Evolutionary conservation across 2,113 vertebrate species (phyloP).

Genomic region (Larimichthys polyactis): DNA sequence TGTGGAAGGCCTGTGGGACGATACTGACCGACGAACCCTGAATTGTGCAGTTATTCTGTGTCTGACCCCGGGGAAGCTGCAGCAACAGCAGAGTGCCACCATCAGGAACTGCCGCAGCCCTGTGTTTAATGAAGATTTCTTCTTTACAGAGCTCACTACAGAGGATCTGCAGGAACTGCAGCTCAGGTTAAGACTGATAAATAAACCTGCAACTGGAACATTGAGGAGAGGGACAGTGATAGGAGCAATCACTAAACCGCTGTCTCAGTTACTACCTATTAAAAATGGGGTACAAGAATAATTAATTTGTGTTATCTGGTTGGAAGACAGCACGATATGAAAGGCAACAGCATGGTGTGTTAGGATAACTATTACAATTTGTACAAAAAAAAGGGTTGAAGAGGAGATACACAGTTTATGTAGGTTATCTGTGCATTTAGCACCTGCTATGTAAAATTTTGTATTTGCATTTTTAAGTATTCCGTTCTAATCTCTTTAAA

Average conservation of each 20-base stretch:
- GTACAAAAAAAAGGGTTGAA: neutral
- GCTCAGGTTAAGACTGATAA: constrained; percentile 80
- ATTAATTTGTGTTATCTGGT: neutral
- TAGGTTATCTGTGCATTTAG: neutral
- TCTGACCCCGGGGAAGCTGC: constrained; percentile 81
- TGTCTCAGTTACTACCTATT: constrained; percentile 72
- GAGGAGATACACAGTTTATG: neutral
- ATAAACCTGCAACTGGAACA: constrained; percentile 68
- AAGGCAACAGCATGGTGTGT: neutral
- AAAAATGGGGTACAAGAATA: constrained; percentile 18
- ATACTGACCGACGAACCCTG: constrained; percentile 47
- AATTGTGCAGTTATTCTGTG: constrained; percentile 79
- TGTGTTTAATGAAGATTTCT: constrained; percentile 86
- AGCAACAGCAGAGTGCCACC: constrained; percentile 80
- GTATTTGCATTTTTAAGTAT: neutral
- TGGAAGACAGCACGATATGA: neutral
- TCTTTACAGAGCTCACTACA: constrained; percentile 78
- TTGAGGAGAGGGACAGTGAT: constrained; percentile 73
- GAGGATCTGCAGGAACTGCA: constrained; percentile 68
- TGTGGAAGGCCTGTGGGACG: constrained; percentile 73
- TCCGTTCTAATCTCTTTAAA: neutral
- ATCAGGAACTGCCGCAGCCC: constrained; percentile 77
- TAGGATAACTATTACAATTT: neutral
- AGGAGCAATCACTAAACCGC: constrained; percentile 73
- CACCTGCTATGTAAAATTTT: neutral